Evolutionary conservation across 1,140 invertebrate species (phyloP).

Genomic region (Drosophila lowei): DNA sequence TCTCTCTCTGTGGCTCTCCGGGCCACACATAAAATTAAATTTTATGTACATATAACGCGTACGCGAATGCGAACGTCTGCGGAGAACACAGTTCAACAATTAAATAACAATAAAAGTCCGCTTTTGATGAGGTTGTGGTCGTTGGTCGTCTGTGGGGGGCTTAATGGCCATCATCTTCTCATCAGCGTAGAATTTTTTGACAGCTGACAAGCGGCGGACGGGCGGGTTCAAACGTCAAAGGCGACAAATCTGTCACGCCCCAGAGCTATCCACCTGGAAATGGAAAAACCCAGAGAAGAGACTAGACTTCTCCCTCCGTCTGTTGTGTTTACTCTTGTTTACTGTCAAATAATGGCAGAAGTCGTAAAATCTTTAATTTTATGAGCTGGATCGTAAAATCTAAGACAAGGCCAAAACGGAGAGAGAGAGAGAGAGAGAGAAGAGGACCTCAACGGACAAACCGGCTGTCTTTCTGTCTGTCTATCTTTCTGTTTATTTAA

Average conservation of each 20-base stretch:
- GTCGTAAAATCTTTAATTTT: conserved; percentile 62
- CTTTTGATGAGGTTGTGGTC: conserved; percentile 49
- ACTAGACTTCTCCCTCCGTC: neutral
- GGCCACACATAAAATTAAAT: conserved; percentile 63
- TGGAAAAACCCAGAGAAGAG: too few relatives aligned
- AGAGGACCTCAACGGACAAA: conserved; percentile 11
- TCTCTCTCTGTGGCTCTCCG: neutral
- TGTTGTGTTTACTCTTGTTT: conserved; percentile 51
- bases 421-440: too few relatives aligned
- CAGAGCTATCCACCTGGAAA: conserved; percentile 42
- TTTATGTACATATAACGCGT: conserved; percentile 56
- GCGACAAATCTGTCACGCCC: conserved; percentile 63
- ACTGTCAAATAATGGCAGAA: conserved; percentile 67
- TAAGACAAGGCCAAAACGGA: conserved; percentile 19
- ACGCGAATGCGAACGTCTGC: conserved; percentile 15
- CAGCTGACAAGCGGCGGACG: conserved; percentile 57
- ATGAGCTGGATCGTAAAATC: conserved; percentile 56
- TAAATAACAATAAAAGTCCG: conserved; percentile 73
- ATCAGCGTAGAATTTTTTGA: conserved; percentile 25
- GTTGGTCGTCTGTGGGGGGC: conserved; percentile 16
- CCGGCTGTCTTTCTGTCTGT: conserved; percentile 8
- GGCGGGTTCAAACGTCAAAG: conserved; percentile 22
- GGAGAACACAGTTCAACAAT: conserved; percentile 74
- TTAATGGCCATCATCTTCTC: conserved; percentile 64
- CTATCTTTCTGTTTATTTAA: conserved; percentile 57